phyloP scores from a whole-genome alignment of 2,113 vertebrate genomes.

The Heteronetta atricapilla region DNA sequence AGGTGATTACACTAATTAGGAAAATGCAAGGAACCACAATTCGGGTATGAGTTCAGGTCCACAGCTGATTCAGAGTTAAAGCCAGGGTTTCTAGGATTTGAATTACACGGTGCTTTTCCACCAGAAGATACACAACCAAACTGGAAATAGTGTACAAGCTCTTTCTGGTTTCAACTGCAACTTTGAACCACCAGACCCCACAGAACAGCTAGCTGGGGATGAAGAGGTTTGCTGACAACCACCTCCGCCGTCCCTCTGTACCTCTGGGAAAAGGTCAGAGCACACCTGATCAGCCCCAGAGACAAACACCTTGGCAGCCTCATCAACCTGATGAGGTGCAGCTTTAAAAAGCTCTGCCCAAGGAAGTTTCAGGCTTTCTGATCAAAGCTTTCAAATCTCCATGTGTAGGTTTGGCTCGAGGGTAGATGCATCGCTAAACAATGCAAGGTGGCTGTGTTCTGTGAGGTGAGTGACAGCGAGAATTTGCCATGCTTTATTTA shows the following conservation, averaged over 20 bases:
- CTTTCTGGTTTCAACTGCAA: background rate
- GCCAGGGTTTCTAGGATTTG: background rate
- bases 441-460: background rate
- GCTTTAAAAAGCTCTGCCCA: background rate
- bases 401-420: background rate
- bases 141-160: background rate
- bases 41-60: background rate
- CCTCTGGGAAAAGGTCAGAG: background rate
- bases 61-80: background rate
- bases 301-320: background rate
- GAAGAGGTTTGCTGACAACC: background rate
- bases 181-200: background rate
- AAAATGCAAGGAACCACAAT: background rate
- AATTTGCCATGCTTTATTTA: background rate
- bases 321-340: background rate
- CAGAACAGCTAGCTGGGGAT: background rate
- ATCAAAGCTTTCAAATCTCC: background rate
- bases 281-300: background rate
- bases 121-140: background rate
- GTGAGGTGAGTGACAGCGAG: background rate
- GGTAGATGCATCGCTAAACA: fast-evolving
- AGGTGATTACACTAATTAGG: background rate
- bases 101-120: background rate
- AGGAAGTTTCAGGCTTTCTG: background rate
- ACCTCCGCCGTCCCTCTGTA: background rate